Base-by-base conservation (phyloP, 2,888 invertebrate species). In the Rhagonycha fulva region DNA sequence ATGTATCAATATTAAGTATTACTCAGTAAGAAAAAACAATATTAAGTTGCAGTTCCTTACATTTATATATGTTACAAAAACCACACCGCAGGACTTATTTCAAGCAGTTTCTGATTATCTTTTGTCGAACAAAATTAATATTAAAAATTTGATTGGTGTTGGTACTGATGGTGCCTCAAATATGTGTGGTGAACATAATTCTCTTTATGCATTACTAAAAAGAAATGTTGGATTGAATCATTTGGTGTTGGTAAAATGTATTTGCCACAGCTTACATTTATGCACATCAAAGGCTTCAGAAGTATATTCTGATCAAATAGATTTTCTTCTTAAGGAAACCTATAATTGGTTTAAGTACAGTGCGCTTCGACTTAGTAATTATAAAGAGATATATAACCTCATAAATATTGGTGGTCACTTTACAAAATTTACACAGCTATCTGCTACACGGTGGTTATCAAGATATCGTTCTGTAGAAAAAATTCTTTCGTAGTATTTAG, bases 151-250 rank as follows among this genome's bases (percentile, higher is more conserved):
- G 47, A 79, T 81, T 11, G 80, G 79, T 2, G 78, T 84, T 32
- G 83, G 82, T 2, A 83, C 82, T n/a, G 84, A 83, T 77, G 82
- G 83, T 4, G 83, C 81, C 9, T 77, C 71, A 19, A 82, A 81
- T 74, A 68, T 83, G 67, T 80, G 79, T 77, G 82, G 82, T 1
- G 68, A 72, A 9, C 73, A 81, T 72, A 74, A 82, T 28, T 81
- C 80, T 12, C 30, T 76, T 62, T 76, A 67, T 67, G 72, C 67
- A 19, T 63, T 80, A 14, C 68, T 82, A n/a, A 83, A 79, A 70
- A 73, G 78, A 75, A 61, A 79, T 14, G 62, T 75, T 26, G 79
- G 78, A 7, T 28, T 28, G 9, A 28, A 28, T 4, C 68, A 76
- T 10, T 83, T 10, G 72, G 77, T 24, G 60, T 81, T 4, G 70